Conservation (phyloP, 2,888 invertebrate genomes). For the Lamproptera curius region DNA sequence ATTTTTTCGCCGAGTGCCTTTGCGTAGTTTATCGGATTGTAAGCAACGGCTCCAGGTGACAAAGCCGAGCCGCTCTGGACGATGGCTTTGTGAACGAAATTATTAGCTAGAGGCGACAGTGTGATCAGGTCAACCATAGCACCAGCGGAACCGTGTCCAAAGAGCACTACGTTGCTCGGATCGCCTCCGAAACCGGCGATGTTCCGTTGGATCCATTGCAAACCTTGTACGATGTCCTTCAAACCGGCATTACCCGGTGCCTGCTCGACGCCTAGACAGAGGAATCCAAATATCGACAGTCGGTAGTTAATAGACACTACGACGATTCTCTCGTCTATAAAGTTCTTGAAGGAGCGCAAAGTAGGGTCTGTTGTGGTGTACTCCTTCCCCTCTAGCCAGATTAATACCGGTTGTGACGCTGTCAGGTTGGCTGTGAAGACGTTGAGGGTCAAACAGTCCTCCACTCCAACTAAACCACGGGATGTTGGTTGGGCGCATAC, state of each 20-base stretch:
- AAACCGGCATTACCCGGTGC: constrained; percentile 91
- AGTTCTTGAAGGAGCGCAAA: constrained; percentile 69
- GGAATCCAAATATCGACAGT: constrained; percentile 86
- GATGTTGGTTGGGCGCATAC: constrained; percentile 54
- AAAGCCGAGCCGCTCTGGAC: constrained; percentile 59
- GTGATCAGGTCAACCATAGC: constrained; percentile 69
- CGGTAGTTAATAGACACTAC: constrained; percentile 83
- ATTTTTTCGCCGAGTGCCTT: constrained; percentile 43
- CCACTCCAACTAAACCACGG: constrained; percentile 52
- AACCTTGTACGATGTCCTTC: constrained; percentile 88
- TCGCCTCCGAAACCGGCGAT: constrained; percentile 87
- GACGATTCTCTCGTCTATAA: constrained; percentile 82
- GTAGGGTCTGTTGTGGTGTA: constrained; percentile 39
- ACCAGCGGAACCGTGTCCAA: constrained; percentile 90
- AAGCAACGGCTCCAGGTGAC: constrained; percentile 64
- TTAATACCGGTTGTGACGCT: constrained; percentile 52
- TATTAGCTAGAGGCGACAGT: constrained; percentile 43
- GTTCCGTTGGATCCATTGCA: constrained; percentile 86
- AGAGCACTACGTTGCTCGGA: constrained; percentile 83
- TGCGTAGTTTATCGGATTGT: constrained; percentile 56
- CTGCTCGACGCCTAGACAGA: constrained; percentile 76
- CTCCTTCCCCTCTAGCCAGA: constrained; percentile 60
- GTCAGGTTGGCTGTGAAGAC: constrained; percentile 50
- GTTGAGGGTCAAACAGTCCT: constrained; percentile 58
- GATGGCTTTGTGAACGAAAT: constrained; percentile 57